phyloP scores from a whole-genome alignment of 2,113 vertebrate species.

The Melanocharis versteri region DNA sequence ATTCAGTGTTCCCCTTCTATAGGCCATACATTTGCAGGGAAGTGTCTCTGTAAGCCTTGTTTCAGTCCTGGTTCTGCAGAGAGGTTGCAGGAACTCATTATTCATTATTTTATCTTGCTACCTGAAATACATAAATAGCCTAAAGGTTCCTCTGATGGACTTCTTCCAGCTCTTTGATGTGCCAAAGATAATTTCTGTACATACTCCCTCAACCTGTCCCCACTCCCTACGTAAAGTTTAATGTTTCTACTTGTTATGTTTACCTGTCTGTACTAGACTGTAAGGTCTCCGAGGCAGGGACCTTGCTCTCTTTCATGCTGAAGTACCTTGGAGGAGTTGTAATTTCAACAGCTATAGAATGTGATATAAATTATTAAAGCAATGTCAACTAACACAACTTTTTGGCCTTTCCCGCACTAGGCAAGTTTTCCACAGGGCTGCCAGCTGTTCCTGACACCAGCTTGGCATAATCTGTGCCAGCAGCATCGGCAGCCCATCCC shows the following conservation, averaged over 20 bases:
- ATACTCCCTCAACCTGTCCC: slow-evolving; percentile 66
- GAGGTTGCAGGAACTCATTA: slow-evolving; percentile 57
- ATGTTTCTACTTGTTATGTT: slow-evolving; percentile 68
- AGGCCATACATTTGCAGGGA: background rate
- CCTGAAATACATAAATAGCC: slow-evolving; percentile 68
- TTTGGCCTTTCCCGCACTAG: background rate
- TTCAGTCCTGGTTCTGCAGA: slow-evolving; percentile 29
- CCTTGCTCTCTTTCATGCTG: slow-evolving; percentile 10
- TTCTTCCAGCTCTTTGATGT: slow-evolving; percentile 69
- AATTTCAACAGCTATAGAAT: slow-evolving; percentile 43
- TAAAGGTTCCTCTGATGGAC: slow-evolving; percentile 56
- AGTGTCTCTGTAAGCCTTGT: background rate
- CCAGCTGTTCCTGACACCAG: background rate
- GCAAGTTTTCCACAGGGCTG: background rate
- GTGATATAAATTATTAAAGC: slow-evolving; percentile 7
- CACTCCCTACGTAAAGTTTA: slow-evolving; percentile 62
- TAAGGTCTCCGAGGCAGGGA: slow-evolving; percentile 12
- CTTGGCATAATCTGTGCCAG: background rate
- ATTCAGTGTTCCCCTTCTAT: background rate
- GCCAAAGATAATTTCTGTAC: slow-evolving; percentile 63
- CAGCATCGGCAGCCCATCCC: fast-evolving
- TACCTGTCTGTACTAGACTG: slow-evolving; percentile 62
- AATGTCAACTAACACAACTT: background rate
- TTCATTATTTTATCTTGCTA: slow-evolving; percentile 61
- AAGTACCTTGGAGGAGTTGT: slow-evolving; percentile 33